Conservation (phyloP, 2,113 vertebrate genomes). For the Neolamprologus sp. region DNA sequence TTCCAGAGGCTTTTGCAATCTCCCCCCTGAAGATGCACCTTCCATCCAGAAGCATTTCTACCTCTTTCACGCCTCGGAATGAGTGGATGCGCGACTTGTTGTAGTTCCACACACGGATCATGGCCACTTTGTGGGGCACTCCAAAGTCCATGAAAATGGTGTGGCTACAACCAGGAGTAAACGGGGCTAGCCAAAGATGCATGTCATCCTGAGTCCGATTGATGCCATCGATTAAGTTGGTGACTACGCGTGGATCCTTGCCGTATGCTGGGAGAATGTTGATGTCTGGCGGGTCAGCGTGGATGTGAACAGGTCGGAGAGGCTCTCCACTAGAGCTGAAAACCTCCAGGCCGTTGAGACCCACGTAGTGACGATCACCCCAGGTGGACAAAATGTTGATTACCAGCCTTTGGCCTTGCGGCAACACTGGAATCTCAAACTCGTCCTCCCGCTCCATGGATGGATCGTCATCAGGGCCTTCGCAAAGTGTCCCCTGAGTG, state of each 20-base stretch:
- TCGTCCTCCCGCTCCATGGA: slow-evolving; percentile 64
- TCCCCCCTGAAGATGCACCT: slow-evolving; percentile 89
- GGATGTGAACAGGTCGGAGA: slow-evolving; percentile 72
- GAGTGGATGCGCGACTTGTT: slow-evolving; percentile 98
- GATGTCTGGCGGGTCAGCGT: slow-evolving; percentile 87
- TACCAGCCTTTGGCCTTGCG: slow-evolving; percentile 79
- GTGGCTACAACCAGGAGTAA: slow-evolving; percentile 81
- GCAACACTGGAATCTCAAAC: slow-evolving; percentile 90
- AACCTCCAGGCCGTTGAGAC: slow-evolving; percentile 91
- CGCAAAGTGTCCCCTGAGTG: slow-evolving; percentile 35
- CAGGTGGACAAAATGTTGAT: slow-evolving; percentile 87
- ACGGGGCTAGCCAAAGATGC: slow-evolving; percentile 96
- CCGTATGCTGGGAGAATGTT: slow-evolving; percentile 87
- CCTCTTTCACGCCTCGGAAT: slow-evolving; percentile 86
- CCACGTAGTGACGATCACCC: slow-evolving; percentile 97
- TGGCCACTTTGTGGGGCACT: slow-evolving; percentile 80
- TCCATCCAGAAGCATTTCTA: slow-evolving; percentile 82
- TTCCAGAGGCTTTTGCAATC: slow-evolving; percentile 95
- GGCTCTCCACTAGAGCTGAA: slow-evolving; percentile 87
- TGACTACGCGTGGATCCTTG: slow-evolving; percentile 81
- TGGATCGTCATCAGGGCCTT: slow-evolving; percentile 50
- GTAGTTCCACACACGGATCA: slow-evolving; percentile 98
- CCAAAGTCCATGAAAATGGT: slow-evolving; percentile 80
- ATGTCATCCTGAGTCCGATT: slow-evolving; percentile 96
- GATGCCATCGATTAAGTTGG: slow-evolving; percentile 84